Conservation (phyloP, 1,140 invertebrate genomes). For the Drosophila melanica region DNA sequence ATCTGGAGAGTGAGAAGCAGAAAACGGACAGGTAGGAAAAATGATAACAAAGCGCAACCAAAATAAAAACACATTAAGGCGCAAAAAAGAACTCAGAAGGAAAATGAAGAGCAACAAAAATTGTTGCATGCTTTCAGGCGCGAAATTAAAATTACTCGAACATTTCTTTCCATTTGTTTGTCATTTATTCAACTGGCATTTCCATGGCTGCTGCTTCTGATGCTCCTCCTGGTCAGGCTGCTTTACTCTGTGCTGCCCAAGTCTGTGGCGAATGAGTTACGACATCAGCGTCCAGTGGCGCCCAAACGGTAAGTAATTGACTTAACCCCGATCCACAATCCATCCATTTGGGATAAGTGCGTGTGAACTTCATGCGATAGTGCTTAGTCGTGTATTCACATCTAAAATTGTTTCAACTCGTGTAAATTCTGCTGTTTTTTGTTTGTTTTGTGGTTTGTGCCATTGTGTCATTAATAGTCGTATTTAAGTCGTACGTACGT, state of each 20-base stretch:
- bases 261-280: slow-evolving; percentile 95
- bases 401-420: no score
- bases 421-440: no score
- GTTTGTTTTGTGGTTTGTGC: no score
- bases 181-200: slow-evolving; percentile 9
- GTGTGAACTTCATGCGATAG: neutral
- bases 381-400: neutral
- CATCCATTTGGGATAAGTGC: neutral
- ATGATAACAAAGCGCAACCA: slow-evolving; percentile 32
- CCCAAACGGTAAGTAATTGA: slow-evolving; percentile 86
- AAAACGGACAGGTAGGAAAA: slow-evolving; percentile 95
- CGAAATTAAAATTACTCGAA: slow-evolving; percentile 78
- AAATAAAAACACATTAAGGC: slow-evolving; percentile 56
- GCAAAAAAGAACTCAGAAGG: neutral
- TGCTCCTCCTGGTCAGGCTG: slow-evolving; percentile 86
- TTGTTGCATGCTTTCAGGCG: slow-evolving; percentile 70
- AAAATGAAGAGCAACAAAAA: slow-evolving; percentile 21
- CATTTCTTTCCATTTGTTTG: slow-evolving; percentile 54
- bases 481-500: no score
- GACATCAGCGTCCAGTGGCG: slow-evolving; percentile 94
- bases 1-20: slow-evolving; percentile 97
- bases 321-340: neutral
- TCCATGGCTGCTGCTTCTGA: neutral
- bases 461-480: no score
- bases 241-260: slow-evolving; percentile 97